phyloP scores from a whole-genome alignment of 2,113 vertebrate species.

The Barbus barbus region DNA sequence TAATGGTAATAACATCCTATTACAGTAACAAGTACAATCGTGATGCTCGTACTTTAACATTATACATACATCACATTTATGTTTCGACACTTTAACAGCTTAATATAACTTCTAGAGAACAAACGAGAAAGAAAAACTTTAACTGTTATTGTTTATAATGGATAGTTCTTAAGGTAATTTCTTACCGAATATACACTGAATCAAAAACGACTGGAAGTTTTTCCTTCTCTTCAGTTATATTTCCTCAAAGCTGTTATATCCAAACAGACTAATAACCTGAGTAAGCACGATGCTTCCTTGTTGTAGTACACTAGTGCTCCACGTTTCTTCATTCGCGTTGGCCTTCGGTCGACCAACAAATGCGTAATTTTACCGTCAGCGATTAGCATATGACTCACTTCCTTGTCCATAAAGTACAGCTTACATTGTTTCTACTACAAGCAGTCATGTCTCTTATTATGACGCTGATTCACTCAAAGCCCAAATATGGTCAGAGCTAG shows the following conservation, averaged over 20 bases:
- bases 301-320: slow-evolving; percentile 45
- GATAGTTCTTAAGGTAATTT: neutral
- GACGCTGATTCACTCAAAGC: neutral
- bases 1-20: neutral
- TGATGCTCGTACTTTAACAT: neutral
- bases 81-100: neutral
- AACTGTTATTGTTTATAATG: neutral
- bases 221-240: neutral
- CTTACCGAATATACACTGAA: neutral
- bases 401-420: slow-evolving; percentile 54
- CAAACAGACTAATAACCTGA: slow-evolving; percentile 51
- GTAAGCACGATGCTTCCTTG: slow-evolving; percentile 71
- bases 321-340: slow-evolving; percentile 45
- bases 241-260: slow-evolving; percentile 12
- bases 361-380: slow-evolving; percentile 66
- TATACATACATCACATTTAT: neutral
- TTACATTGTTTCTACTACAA: neutral
- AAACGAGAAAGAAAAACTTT: neutral
- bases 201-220: neutral
- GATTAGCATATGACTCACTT: slow-evolving; percentile 74
- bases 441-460: neutral
- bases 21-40: neutral
- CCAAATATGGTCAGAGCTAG: slow-evolving; percentile 68
- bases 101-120: neutral
- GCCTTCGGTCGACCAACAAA: slow-evolving; percentile 30